Base-by-base conservation (phyloP, 2,797 vertebrate genomes). In the Craterocephalus amniculus region DNA sequence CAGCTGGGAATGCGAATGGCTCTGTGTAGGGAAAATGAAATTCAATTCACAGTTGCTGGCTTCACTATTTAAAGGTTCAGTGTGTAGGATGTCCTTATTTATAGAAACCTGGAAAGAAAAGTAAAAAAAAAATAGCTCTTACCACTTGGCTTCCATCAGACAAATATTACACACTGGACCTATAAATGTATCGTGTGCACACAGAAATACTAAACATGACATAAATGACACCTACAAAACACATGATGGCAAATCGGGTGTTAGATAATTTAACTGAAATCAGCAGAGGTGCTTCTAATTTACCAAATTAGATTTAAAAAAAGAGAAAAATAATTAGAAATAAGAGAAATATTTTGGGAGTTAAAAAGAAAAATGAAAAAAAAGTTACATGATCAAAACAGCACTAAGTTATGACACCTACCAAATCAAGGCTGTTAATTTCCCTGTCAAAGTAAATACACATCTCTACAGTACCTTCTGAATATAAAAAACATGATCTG, bases 401-500 rank as follows among this genome's bases (percentile, higher is more conserved):
- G 18, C 20, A n/a, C 20, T n/a, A 7, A 24, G 20, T 62, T 13
- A 18, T 9, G 24, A 67, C 22, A 67, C 13, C 31, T 6, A 35
- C 7, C 13, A 34, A 18, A 24, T 45, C 11, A 32, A 24, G 49
- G 31, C 27, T 48, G 60, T 20, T 45, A 34, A 26, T 63, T 36
- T 2, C 18, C 12, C 35, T 2, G 4, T 54, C 54, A 8, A 49
- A 24, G 16, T 52, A 58, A 43, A n/a, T 9, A n/a, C n/a, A 56
- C n/a, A 24, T 32, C 22, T 71, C 38, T 29, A 32, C 26, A 70
- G 36, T 9, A 54, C 6, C 0, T 43, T n/a, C 13, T 43, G 1
- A 12, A 22, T 58, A 57, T 57, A 4, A 68, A 68, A 80, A 81
- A n/a, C n/a, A n/a, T n/a, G n/a, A n/a, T n/a, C 29, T 29, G 5